phyloP scores from a whole-genome alignment of 1,140 invertebrate species.

The Macrocentrus cingulum region DNA sequence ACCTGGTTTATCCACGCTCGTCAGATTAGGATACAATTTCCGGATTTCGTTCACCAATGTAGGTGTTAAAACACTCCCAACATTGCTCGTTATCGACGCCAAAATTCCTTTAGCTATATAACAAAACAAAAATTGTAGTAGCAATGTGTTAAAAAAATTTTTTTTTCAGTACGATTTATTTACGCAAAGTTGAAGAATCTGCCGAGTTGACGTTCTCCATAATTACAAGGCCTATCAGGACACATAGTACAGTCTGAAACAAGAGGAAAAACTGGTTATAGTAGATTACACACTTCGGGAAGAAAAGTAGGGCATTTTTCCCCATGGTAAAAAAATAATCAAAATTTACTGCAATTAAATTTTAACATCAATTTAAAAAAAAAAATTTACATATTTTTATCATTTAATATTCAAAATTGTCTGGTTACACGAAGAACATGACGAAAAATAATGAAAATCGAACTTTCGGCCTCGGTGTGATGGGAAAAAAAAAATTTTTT shows the following conservation, averaged over 20 bases:
- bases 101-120: slow-evolving; percentile 1
- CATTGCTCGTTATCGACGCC: background rate
- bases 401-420: too few species aligned
- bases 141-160: background rate
- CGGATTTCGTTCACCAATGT: background rate
- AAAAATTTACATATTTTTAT: too few species aligned
- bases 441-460: too few species aligned
- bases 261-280: background rate
- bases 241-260: slow-evolving; percentile 17
- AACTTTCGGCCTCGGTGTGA: too few species aligned
- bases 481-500: too few species aligned
- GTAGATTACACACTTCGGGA: too few species aligned
- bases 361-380: too few species aligned
- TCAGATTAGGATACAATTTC: slow-evolving; percentile 11
- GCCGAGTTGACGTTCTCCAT: slow-evolving; percentile 20
- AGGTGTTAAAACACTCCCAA: background rate
- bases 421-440: too few species aligned
- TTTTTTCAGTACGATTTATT: slow-evolving; percentile 12
- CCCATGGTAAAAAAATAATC: too few species aligned
- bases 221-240: background rate
- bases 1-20: background rate
- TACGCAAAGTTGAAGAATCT: slow-evolving; percentile 16
- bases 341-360: too few species aligned
- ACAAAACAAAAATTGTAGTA: background rate
- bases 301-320: too few species aligned